phyloP scores from a whole-genome alignment of 2,113 vertebrate genomes.

The Rattus norvegicus region DNA sequence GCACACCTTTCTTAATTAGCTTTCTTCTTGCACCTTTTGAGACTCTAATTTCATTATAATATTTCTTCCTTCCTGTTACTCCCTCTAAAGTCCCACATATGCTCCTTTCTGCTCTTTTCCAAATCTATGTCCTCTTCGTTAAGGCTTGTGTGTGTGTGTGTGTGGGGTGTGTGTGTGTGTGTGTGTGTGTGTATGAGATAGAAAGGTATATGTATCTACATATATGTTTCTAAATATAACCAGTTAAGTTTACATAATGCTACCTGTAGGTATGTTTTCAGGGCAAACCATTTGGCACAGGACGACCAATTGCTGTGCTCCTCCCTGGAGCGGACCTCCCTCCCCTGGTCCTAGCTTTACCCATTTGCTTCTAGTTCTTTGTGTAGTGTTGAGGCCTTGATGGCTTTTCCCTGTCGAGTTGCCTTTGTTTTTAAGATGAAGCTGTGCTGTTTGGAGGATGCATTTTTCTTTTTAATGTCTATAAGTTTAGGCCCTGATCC shows the following conservation, averaged over 20 bases:
- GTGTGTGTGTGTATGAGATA: neutral
- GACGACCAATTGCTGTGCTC: neutral
- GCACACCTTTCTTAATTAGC: neutral
- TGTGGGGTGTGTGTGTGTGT: neutral
- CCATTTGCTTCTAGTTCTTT: neutral
- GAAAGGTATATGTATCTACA: no score
- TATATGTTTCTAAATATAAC: neutral
- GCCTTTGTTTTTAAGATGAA: conserved; percentile 38
- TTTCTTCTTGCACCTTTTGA: neutral
- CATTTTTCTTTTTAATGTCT: neutral
- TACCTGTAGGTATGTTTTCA: neutral
- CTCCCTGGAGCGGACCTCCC: accelerated
- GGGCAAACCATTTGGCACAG: neutral
- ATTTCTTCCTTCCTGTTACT: neutral
- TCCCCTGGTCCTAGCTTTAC: neutral
- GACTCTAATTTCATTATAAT: neutral
- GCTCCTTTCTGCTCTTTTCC: neutral
- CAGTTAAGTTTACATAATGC: no score
- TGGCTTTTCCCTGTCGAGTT: neutral
- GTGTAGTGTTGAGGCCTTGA: neutral
- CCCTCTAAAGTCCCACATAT: neutral
- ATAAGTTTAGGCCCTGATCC: neutral
- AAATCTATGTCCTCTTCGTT: neutral
- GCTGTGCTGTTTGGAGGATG: neutral
- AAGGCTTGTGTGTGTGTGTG: neutral